Evolutionary conservation across 2,797 vertebrate species (phyloP), one percentile per base, ranked within the genome.

Genomic region (Melanotaenia trifasciata): DNA sequence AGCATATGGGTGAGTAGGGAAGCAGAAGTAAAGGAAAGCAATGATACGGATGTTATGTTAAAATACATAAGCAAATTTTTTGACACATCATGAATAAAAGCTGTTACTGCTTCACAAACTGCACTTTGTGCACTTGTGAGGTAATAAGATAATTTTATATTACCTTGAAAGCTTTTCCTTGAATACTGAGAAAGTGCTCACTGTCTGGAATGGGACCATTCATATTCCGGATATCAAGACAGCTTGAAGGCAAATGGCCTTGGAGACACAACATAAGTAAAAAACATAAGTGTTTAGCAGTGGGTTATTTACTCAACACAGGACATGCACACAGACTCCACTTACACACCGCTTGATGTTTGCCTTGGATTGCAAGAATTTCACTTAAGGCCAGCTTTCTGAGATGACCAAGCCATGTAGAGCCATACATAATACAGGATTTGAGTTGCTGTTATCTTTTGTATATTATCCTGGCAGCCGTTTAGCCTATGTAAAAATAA

Each of bases 81-180:
- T 43, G 8, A 59, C 18, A 14, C 11, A 9, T 54, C 18, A 35
- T 33, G 30, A 57, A 72, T 50, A 64, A 58, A 75, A 64, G 0
- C 40, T 16, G 28, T 30, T 30, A 20, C 43, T 20, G 58, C 38
- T 38, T 72, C 40, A 66, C 40, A 65, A 67, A 70, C n/a, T 18
- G 14, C 36, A 53, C n/a, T 64, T 64, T 69, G 53, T 64, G 30
- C 26, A 26, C 28, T 7, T 72, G 40, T 66, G 14, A 32, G 6
- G 26, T n/a, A 64, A 70, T 0, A 14, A 32, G 4, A 28, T 57
- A 3, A 56, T 63, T 26, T 40, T 43, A 58, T 78, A 58, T 87
- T 86, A 99, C 98, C 94, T 97, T 96, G 66, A 98, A 82, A 0
- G 75, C 88, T 91, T 96, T 96, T 82, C 96, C 97, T 89, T 94